Base-by-base conservation (phyloP, 2,888 invertebrate species). In the Lepetodrilus schrolli region DNA sequence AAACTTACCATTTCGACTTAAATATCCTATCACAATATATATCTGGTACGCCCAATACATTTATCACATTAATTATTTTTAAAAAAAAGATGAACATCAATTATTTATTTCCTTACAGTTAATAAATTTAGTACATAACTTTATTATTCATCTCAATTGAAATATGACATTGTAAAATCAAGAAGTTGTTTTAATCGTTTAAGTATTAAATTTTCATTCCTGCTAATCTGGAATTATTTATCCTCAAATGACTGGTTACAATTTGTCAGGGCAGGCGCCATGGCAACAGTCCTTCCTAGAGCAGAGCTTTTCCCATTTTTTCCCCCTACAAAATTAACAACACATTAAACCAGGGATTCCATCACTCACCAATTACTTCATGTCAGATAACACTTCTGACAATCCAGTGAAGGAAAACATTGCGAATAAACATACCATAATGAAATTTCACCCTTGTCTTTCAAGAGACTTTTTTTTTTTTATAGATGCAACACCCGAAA, bases 381-480 rank as follows among this genome's bases (percentile, higher is more conserved):
- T 26, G 58, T 58, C 26, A 17, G 58, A 30, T 58, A 58, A 58
- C 58, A 23, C 58, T 58, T 58, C 58, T 58, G 58, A 58, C 58
- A 58, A 30, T 58, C 34, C 30, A 58, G 58, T 58, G 30, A 58
- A 23, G 26, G 34, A 58, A 58, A 58, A 58, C 58, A 58, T 58
- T 17, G 23, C 26, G 34, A 58, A 58, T 58, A 58, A 58, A 58
- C 58, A 58, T 17, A 58, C 30, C 17, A 58, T 58, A 58, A 58
- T 58, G 58, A 58, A 58, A 58, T 58, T 58, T 58, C 30, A 58
- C 58, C 58, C 58, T 51, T 26, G 13, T 58, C 58, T 58, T 58
- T 17, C 26, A 58, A n/a, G n/a, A n/a, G n/a, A n/a, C n/a, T n/a
- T n/a, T n/a, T n/a, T 58, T 58, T 58, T 58, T 58, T 58, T 58